These are phyloP conservation scores for Myiagra hebetior DNA, from an alignment of 2,113 vertebrate genomes.

Conservation along the genomic window DNA sequence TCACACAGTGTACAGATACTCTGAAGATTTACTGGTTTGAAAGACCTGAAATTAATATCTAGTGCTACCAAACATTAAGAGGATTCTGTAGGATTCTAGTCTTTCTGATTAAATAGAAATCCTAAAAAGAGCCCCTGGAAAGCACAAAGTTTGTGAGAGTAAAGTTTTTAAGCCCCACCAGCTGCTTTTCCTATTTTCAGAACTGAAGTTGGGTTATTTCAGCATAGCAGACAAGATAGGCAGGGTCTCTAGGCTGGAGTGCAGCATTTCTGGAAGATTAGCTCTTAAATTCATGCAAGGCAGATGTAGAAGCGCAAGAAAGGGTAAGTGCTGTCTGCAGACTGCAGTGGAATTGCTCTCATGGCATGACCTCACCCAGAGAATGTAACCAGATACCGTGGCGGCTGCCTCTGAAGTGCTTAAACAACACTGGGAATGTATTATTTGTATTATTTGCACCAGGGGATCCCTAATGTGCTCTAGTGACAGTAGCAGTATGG, in stretches of 20 bases:
- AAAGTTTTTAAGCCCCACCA: background rate
- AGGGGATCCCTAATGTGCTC: background rate
- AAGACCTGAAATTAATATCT: background rate
- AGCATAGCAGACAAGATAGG: background rate
- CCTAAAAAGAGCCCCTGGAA: background rate
- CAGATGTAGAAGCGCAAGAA: background rate
- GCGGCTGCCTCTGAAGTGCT: background rate
- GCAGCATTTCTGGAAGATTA: background rate
- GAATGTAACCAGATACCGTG: background rate
- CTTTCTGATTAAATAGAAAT: background rate
- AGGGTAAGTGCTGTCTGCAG: background rate
- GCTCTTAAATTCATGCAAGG: background rate
- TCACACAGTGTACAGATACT: background rate
- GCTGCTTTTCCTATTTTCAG: background rate
- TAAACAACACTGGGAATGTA: background rate
- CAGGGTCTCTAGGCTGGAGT: background rate
- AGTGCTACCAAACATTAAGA: background rate
- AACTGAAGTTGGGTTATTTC: background rate
- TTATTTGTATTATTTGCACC: background rate
- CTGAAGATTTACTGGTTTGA: background rate
- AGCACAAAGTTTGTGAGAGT: background rate
- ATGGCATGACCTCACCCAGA: background rate
- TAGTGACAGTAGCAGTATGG: background rate
- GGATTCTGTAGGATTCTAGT: background rate
- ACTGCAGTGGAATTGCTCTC: background rate